phyloP scores from a whole-genome alignment of 1,140 invertebrate species.

The Cotesia glomerata region DNA sequence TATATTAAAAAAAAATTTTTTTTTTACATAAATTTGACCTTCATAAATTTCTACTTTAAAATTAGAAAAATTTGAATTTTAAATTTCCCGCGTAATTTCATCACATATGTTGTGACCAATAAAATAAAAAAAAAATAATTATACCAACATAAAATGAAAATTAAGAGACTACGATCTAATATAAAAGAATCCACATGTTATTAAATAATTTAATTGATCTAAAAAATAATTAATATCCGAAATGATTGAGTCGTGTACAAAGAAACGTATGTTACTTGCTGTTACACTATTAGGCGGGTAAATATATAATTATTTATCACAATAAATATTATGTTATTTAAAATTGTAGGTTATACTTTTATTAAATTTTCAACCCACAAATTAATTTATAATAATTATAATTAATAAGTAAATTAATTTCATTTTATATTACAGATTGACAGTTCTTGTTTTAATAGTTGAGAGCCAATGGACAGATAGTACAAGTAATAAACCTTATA shows the following conservation, averaged over 20 bases:
- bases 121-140: background rate
- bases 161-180: background rate
- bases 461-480: constrained; percentile 76
- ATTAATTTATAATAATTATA: background rate
- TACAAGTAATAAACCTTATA: constrained; percentile 62
- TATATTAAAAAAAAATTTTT: no score
- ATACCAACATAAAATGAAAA: background rate
- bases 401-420: constrained; percentile 1
- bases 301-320: constrained; percentile 44
- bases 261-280: constrained; percentile 72
- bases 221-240: constrained; percentile 30
- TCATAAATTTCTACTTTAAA: no score
- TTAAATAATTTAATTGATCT: background rate
- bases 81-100: background rate
- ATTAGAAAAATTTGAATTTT: background rate
- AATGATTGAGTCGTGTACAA: constrained; percentile 75
- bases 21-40: no score
- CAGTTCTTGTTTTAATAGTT: constrained; percentile 77
- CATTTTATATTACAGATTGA: constrained; percentile 67
- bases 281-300: constrained; percentile 69
- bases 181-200: background rate
- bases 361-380: constrained; percentile 2
- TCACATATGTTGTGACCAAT: background rate
- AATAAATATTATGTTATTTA: background rate
- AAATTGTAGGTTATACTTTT: background rate